phyloP scores from a whole-genome alignment of 2,888 invertebrate genomes.

The Drosophila quasianomalipes region DNA sequence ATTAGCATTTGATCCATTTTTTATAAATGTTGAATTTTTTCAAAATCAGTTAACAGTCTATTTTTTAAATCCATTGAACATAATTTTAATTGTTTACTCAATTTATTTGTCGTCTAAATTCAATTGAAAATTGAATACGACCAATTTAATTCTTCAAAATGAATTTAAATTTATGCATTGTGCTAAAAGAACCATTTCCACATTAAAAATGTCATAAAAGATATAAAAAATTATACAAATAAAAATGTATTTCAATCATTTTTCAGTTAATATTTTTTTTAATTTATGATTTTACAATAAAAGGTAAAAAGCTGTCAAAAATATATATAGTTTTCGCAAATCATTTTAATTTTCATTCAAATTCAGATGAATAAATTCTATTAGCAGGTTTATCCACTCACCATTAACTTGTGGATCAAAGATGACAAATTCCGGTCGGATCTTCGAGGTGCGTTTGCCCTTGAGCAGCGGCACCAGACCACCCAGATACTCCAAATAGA shows the following conservation, averaged over 20 bases:
- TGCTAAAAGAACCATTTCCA: neutral
- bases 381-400: conserved; percentile 56
- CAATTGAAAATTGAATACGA: neutral
- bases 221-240: neutral
- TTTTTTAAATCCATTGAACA: neutral
- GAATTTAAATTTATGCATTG: neutral
- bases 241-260: neutral
- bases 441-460: conserved; percentile 97
- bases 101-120: neutral
- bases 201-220: neutral
- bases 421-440: conserved; percentile 99
- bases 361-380: no score
- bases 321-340: neutral
- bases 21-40: neutral
- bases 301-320: neutral
- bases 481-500: conserved; percentile 97
- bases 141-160: neutral
- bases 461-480: conserved; percentile 98
- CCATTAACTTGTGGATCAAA: conserved; percentile 96
- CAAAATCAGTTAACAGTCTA: neutral
- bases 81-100: neutral
- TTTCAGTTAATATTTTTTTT: neutral
- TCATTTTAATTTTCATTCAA: neutral
- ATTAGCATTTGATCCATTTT: neutral
- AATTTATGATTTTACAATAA: neutral